Evolutionary conservation across 2,888 invertebrate species (phyloP).

Genomic region (Caenorhabditis sp.): DNA sequence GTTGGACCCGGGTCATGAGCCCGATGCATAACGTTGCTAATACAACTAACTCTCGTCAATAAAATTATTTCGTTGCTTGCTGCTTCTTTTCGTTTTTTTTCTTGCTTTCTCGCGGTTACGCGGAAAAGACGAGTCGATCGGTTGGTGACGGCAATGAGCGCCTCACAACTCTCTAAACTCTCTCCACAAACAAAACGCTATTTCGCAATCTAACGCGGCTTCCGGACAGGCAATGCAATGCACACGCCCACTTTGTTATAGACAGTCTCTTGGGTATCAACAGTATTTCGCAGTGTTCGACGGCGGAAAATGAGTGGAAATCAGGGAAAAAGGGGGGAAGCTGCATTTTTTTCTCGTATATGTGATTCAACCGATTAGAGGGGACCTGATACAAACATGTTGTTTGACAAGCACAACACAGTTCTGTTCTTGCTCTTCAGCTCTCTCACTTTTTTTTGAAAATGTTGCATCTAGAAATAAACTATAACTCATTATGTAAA

Average conservation of each 20-base stretch:
- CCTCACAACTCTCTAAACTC: background rate
- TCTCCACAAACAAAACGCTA: background rate
- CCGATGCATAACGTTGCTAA: slow-evolving; percentile 22
- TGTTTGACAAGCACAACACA: background rate
- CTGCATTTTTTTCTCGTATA: background rate
- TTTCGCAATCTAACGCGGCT: background rate
- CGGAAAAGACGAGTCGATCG: slow-evolving; percentile 4
- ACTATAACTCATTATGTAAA: background rate
- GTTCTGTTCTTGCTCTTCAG: no score
- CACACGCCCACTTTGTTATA: background rate
- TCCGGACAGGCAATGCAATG: background rate
- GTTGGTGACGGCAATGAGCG: background rate
- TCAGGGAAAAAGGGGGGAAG: background rate
- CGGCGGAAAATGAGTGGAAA: background rate
- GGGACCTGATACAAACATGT: background rate
- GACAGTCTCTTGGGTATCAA: background rate
- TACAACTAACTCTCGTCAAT: background rate
- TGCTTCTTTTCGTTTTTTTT: background rate
- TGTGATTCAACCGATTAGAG: background rate
- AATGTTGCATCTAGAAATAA: no score
- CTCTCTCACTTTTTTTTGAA: background rate
- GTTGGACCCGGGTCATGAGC: slow-evolving; percentile 38
- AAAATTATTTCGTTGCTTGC: no score
- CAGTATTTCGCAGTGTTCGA: background rate
- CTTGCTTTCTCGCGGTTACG: background rate